Base-by-base conservation (phyloP, 2,797 vertebrate species). In the Oreochromis mossambicus region DNA sequence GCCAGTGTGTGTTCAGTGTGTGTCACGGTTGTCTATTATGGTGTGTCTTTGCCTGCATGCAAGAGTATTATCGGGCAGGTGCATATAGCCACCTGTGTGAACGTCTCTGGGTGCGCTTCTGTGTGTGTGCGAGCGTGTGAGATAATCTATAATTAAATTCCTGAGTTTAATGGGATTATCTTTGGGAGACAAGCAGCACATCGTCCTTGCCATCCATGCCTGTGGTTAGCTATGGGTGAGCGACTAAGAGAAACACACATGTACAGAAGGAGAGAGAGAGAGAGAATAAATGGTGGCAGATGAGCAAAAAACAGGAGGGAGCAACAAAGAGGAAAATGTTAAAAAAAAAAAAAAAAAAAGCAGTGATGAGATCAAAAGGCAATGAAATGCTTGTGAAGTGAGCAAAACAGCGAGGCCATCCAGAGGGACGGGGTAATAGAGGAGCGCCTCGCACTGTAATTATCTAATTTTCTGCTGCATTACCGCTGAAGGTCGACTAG, bases 111-210 rank as follows among this genome's bases (percentile, higher is more conserved):
- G 8, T 50, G 55, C 63, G 15, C 34, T 19, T 73, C 21, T 41
- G 21, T 81, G 54, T 80, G 78, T n/a, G 83, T 78, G 90, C 14
- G 32, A 80, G 77, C 1, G 29, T 86, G 88, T 87, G 84, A 90
- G 90, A 93, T 95, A 86, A 94, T 94, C 93, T 94, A 87, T 94
- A 89, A 95, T 95, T 95, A 91, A 92, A 94, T 93, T 93, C 86
- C 78, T 84, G 78, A 82, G 81, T 93, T 90, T 95, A 95, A 95
- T 94, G 88, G 91, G 92, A 96, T 95, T 94, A 94, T 92, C 58
- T 93, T 88, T 87, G 73, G 80, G 85, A 92, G 90, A 94, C 89
- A 88, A 93, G 88, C 90, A 81, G 86, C 86, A 86, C 87, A 88
- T 73, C 61, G 91, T 91, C 94, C 92, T 94, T 94, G 92, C 92